These are phyloP conservation scores for Apostichopus parvimensis DNA, from an alignment of 35 echinoderm and acorn worm species.

Conservation along the genomic window DNA sequence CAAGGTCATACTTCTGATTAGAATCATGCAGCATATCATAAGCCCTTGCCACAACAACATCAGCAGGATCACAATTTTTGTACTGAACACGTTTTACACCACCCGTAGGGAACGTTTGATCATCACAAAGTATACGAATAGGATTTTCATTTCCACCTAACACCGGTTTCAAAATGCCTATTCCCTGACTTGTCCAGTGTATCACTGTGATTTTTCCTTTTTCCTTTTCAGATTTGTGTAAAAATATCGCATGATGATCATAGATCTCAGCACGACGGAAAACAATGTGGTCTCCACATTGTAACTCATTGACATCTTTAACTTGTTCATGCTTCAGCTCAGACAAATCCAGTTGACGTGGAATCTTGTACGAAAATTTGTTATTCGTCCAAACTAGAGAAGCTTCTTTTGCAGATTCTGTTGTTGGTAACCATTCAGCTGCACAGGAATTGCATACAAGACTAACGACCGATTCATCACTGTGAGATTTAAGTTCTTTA, in stretches of 20 bases:
- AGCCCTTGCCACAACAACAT: conserved; percentile 13
- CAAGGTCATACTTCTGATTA: background rate
- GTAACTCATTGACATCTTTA: background rate
- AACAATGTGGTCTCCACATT: conserved; percentile 30
- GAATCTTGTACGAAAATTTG: background rate
- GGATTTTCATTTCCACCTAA: too few relatives aligned
- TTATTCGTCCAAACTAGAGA: background rate
- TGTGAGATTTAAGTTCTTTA: background rate
- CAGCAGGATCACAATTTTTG: background rate
- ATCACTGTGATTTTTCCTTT: background rate
- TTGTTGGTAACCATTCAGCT: background rate
- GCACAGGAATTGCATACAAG: background rate
- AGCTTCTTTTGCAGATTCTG: too few relatives aligned
- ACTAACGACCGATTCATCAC: background rate
- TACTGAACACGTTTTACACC: background rate
- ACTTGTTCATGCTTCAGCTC: background rate
- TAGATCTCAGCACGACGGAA: background rate
- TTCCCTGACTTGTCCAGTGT: background rate
- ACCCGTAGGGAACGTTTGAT: background rate
- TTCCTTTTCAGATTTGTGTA: background rate
- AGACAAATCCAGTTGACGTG: background rate
- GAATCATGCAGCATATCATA: background rate
- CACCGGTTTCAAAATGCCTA: too few relatives aligned
- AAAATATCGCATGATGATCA: conserved; percentile 13
- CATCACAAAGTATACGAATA: background rate